These are phyloP conservation scores for Aporophyla lueneburgensis DNA, from an alignment of 2,888 invertebrate species.

Conservation along the genomic window DNA sequence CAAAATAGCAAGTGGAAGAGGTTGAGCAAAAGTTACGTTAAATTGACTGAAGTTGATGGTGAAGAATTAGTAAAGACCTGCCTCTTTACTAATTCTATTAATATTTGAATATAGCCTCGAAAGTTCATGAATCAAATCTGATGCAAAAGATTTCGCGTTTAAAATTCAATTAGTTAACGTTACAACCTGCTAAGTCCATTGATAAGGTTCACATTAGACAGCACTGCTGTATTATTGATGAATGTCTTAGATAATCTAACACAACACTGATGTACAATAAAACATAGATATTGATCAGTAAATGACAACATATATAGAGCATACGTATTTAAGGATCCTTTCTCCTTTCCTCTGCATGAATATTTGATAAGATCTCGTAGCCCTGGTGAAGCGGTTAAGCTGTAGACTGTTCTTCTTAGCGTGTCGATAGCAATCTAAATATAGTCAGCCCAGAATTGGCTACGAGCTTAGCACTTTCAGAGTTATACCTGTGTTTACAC, in stretches of 20 bases:
- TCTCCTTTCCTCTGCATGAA: not conserved
- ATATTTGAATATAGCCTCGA: not conserved
- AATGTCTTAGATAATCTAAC: too few relatives aligned
- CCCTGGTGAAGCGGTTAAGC: not conserved
- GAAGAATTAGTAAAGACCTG: too few relatives aligned
- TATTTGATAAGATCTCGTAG: not conserved
- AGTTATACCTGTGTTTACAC: not conserved
- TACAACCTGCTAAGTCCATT: not conserved
- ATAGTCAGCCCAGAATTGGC: too few relatives aligned
- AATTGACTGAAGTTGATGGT: slow-evolving; percentile 35
- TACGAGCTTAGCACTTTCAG: too few relatives aligned
- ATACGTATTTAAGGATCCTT: not conserved
- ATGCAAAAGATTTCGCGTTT: not conserved
- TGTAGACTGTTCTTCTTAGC: too few relatives aligned
- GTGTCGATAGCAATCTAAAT: too few relatives aligned
- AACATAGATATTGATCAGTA: not conserved
- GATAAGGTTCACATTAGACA: not conserved
- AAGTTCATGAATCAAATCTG: not conserved
- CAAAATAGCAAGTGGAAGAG: slow-evolving; percentile 44
- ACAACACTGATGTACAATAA: not conserved
- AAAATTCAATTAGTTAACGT: not conserved
- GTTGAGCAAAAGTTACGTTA: slow-evolving; percentile 26
- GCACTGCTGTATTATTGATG: not conserved
- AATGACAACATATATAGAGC: not conserved
- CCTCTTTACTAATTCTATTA: slow-evolving; percentile 26